Conservation (phyloP, 2,113 vertebrate species). For the Spea bombifrons region DNA sequence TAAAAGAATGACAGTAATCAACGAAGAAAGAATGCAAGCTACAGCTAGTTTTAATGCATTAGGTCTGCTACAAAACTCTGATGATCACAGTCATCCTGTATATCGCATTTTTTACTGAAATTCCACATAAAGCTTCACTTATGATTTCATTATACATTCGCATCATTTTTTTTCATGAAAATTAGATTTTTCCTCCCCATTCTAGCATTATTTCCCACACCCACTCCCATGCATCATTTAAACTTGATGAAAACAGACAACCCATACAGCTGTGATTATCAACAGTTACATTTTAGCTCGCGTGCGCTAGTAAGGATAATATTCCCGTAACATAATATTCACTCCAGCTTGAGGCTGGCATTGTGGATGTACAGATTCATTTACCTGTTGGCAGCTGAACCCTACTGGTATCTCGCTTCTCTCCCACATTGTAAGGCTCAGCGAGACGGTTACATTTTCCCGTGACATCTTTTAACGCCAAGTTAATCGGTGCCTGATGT, state of each 20-base stretch:
- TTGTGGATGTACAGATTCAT: conserved; percentile 7
- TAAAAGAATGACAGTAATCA: too few species aligned
- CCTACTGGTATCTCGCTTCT: conserved; percentile 12
- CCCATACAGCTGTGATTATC: neutral
- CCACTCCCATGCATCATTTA: too few species aligned
- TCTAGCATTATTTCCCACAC: too few species aligned
- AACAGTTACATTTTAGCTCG: neutral
- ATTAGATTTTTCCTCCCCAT: too few species aligned
- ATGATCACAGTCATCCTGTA: too few species aligned
- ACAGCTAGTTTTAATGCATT: too few species aligned
- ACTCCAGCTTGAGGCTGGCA: neutral
- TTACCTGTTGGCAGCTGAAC: neutral
- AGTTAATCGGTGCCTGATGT: conserved; percentile 39
- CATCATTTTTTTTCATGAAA: too few species aligned
- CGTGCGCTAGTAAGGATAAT: neutral
- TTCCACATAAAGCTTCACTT: too few species aligned
- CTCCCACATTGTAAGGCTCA: conserved; percentile 11
- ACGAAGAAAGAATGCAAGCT: too few species aligned
- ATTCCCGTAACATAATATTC: conserved; percentile 10
- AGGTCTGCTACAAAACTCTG: too few species aligned
- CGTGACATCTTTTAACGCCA: conserved; percentile 45
- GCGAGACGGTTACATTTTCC: conserved; percentile 45
- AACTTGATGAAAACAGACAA: neutral
- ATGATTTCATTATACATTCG: too few species aligned
- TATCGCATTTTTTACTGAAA: too few species aligned